A percentile compares a stretch with the other conserved stretches of the same genome.
Conservation (phyloP, 1,140 invertebrate species). For the Aphaenogaster ashmeadi region DNA sequence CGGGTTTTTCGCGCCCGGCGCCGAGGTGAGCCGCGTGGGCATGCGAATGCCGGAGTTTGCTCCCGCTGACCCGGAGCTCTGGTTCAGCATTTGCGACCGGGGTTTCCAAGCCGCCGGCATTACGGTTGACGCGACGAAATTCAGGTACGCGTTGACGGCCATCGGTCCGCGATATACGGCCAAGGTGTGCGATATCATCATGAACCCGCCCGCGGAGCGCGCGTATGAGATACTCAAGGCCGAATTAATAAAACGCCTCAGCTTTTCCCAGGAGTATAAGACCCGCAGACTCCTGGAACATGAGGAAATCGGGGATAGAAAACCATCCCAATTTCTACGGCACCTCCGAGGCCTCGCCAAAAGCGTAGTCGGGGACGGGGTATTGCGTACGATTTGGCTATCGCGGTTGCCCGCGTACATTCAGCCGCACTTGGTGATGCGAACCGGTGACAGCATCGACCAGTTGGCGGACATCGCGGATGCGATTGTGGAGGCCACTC, state of each 20-base stretch:
- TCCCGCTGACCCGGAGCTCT: background rate
- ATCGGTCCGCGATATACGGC: background rate
- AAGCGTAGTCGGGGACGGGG: background rate
- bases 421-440: background rate
- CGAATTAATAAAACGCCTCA: too few species aligned
- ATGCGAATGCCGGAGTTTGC: too few species aligned
- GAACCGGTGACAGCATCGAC: background rate
- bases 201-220: background rate
- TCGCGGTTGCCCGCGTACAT: background rate
- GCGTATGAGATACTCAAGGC: too few species aligned
- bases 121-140: background rate
- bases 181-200: background rate
- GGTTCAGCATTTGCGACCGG: background rate
- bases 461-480: background rate
- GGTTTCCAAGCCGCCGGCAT: background rate
- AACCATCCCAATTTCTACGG: background rate
- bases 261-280: too few species aligned
- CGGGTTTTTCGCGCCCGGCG: too few species aligned
- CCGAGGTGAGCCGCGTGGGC: too few species aligned
- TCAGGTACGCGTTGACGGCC: background rate
- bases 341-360: background rate
- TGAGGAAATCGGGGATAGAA: background rate
- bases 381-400: background rate
- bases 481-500: background rate
- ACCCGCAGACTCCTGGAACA: background rate